A percentile compares a stretch with the other conserved stretches of the same genome.
Evolutionary conservation across 2,888 invertebrate species (phyloP).

Genomic region (Aleiodes testaceus): DNA sequence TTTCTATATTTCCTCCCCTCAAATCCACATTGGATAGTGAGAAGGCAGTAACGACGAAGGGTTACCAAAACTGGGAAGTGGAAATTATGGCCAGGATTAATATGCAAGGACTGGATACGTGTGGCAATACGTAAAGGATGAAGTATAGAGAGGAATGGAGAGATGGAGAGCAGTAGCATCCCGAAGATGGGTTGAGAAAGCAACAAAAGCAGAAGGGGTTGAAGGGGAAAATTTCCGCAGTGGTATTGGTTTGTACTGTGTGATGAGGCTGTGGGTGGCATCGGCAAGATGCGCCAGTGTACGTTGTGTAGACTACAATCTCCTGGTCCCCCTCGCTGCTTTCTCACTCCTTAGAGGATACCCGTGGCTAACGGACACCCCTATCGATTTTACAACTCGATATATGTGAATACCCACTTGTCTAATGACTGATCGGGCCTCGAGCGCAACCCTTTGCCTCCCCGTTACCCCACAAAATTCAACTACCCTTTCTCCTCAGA

Average conservation of each 20-base stretch:
- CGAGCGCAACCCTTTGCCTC: slow-evolving; percentile 68
- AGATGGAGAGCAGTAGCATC: slow-evolving; percentile 54
- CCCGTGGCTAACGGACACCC: slow-evolving; percentile 71
- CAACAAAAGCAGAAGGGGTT: slow-evolving; percentile 68
- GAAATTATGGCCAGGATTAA: slow-evolving; percentile 74
- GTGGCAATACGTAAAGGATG: slow-evolving; percentile 65
- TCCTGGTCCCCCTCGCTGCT: slow-evolving; percentile 45
- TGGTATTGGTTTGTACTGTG: slow-evolving; percentile 39
- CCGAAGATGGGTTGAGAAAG: slow-evolving; percentile 50
- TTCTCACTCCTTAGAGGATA: slow-evolving; percentile 69
- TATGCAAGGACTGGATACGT: slow-evolving; percentile 74
- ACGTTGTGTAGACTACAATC: slow-evolving; percentile 17
- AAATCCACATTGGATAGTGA: slow-evolving; percentile 55
- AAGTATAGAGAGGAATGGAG: slow-evolving; percentile 56
- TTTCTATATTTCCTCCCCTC: slow-evolving; percentile 43
- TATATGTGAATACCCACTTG: slow-evolving; percentile 73
- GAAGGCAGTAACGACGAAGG: slow-evolving; percentile 66
- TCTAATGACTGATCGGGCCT: slow-evolving; percentile 73
- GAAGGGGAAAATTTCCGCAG: slow-evolving; percentile 66
- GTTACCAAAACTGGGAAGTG: slow-evolving; percentile 73
- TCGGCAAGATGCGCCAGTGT: slow-evolving; percentile 10
- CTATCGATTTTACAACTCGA: slow-evolving; percentile 74
- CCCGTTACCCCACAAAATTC: slow-evolving; percentile 29
- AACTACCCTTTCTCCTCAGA: slow-evolving; percentile 50
- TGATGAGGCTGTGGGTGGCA: slow-evolving; percentile 37